Conservation (phyloP, 1,140 invertebrate species). For the Stegodyphus dumicola region DNA sequence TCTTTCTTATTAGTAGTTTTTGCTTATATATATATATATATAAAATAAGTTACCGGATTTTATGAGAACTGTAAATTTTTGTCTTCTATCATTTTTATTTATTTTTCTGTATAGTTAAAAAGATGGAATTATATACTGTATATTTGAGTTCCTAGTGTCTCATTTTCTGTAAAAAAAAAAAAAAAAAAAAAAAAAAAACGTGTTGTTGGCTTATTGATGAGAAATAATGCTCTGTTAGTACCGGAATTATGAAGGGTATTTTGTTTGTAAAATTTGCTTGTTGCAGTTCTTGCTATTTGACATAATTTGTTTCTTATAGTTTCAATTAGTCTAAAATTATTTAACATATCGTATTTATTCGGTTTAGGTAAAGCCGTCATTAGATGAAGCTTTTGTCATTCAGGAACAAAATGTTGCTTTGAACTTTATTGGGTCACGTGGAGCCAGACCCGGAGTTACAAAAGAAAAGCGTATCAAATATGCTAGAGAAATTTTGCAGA, state of each 20-base stretch:
- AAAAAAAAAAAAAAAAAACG: no score
- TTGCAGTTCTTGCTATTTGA: neutral
- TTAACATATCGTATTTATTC: neutral
- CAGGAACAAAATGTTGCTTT: slow-evolving; percentile 98
- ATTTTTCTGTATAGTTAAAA: no score
- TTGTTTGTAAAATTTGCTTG: neutral
- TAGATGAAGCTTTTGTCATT: slow-evolving; percentile 99
- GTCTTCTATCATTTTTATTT: no score
- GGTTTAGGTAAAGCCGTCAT: slow-evolving; percentile 84
- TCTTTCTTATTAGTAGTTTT: no score
- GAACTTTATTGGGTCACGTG: slow-evolving; percentile 97
- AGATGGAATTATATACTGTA: no score
- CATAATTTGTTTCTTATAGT: neutral
- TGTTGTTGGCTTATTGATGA: no score
- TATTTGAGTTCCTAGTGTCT: no score
- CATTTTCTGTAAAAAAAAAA: no score
- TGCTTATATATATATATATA: no score
- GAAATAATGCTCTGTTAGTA: no score
- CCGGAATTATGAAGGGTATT: neutral
- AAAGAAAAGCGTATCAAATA: slow-evolving; percentile 99
- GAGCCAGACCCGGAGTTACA: slow-evolving; percentile 95
- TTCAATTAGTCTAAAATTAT: neutral
- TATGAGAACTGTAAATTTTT: no score
- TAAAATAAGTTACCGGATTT: no score
- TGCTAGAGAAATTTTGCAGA: slow-evolving; percentile 98